Evolutionary conservation across 2,888 invertebrate species (phyloP), one percentile per base, ranked within the genome.

Genomic region (Amblyteles armatorius): DNA sequence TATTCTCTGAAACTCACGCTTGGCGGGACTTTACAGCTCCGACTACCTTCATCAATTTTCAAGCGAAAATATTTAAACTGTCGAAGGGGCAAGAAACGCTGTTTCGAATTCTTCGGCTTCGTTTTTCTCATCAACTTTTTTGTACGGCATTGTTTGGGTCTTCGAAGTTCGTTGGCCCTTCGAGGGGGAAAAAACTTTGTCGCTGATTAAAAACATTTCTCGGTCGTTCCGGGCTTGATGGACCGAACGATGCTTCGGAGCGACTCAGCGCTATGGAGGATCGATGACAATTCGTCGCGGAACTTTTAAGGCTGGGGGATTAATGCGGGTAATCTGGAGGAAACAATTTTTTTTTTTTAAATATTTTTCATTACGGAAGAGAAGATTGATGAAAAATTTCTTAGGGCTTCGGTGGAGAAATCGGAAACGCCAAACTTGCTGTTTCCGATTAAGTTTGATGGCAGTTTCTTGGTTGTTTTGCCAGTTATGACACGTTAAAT

Each of bases 361-460:
- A n/a, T 13, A 44, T 16, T 44, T 11, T 44, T 44, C 4, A 4
- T 44, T 44, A 16, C 3, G 11, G 22, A 55, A 26, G 9, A 63
- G 60, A 33, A 33, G 3, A 63, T 63, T n/a, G 16, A 33, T 33
- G 60, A 3, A 16, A 33, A 5, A n/a, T 63, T 63, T 16, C 29
- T 29, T 29, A 29, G 60, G 29, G n/a, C 2, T 16, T 33, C 16
- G 33, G 33, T 29, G 2, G 29, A 29, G 5, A 7, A 29, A 29
- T 63, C 6, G 60, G 29, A 33, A 63, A 29, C 33, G 13, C 4
- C 60, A 63, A 63, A 29, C 60, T 63, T 33, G 60, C n/a, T n/a
- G n/a, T n/a, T n/a, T n/a, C n/a, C n/a, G n/a, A n/a, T n/a, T n/a
- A 29, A 63, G 33, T 63, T 63, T 63, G 6, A 63, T 33, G 22